Evolutionary conservation across 2,113 vertebrate species (phyloP).

Genomic region (Ammospiza caudacuta): DNA sequence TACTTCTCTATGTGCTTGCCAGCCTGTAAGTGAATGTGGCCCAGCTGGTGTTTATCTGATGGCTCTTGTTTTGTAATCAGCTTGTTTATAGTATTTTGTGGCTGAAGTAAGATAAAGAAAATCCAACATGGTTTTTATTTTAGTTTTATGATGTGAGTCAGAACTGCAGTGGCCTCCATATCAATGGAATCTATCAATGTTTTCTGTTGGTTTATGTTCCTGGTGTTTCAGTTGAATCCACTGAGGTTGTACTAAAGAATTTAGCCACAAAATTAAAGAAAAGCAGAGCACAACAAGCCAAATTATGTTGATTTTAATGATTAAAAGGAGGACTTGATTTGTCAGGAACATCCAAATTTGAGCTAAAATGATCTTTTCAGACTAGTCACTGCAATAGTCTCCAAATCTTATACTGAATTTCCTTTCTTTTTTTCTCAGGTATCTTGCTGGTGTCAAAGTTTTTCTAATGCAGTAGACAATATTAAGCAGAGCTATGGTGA

Average conservation of each 20-base stretch:
- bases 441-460: neutral
- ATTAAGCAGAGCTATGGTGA: neutral
- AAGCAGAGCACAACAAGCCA: neutral
- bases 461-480: neutral
- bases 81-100: neutral
- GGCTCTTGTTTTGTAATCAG: neutral
- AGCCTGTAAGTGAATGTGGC: neutral
- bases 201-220: neutral
- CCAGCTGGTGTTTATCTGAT: neutral
- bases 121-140: neutral
- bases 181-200: neutral
- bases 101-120: neutral
- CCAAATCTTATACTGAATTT: neutral
- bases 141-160: neutral
- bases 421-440: neutral
- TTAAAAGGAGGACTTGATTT: neutral
- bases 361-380: neutral
- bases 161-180: neutral
- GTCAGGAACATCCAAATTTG: neutral
- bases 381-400: neutral
- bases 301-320: neutral
- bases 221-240: neutral
- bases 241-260: neutral
- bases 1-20: neutral
- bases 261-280: neutral